Evolutionary conservation across 2,113 vertebrate species (phyloP).

Genomic region (Turnix velox): DNA sequence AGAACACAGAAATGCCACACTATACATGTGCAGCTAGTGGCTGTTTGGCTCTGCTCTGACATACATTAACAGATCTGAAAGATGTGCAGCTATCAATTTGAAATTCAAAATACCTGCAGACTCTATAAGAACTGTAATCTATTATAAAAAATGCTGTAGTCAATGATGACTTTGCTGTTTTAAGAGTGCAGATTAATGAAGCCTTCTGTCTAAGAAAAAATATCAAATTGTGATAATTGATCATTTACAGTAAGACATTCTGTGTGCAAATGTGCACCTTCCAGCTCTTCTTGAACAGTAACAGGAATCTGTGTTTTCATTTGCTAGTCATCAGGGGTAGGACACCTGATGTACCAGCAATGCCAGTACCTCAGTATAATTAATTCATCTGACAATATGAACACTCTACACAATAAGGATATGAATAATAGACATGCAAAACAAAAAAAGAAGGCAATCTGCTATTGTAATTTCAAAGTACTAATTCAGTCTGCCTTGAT

Average conservation of each 20-base stretch:
- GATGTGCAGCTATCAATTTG: neutral
- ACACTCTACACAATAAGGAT: neutral
- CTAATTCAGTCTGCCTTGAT: neutral
- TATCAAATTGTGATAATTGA: neutral
- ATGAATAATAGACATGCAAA: neutral
- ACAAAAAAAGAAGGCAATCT: neutral
- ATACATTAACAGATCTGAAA: neutral
- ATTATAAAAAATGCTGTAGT: neutral
- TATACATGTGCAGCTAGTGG: neutral
- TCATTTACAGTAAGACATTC: neutral
- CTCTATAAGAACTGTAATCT: neutral
- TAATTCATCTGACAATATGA: neutral
- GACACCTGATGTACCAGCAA: neutral
- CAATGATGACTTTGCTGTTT: neutral
- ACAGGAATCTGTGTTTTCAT: neutral
- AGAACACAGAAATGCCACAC: neutral
- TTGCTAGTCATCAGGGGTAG: neutral
- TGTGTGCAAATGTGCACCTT: neutral
- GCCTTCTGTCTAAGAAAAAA: neutral
- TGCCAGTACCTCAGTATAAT: neutral
- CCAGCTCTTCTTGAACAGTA: neutral
- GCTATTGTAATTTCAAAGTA: neutral
- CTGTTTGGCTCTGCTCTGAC: neutral
- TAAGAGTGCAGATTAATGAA: neutral
- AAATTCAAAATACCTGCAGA: conserved; percentile 1